These are phyloP conservation scores for Zapus hudsonius DNA, from an alignment of 2,113 vertebrate species.

Conservation along the genomic window DNA sequence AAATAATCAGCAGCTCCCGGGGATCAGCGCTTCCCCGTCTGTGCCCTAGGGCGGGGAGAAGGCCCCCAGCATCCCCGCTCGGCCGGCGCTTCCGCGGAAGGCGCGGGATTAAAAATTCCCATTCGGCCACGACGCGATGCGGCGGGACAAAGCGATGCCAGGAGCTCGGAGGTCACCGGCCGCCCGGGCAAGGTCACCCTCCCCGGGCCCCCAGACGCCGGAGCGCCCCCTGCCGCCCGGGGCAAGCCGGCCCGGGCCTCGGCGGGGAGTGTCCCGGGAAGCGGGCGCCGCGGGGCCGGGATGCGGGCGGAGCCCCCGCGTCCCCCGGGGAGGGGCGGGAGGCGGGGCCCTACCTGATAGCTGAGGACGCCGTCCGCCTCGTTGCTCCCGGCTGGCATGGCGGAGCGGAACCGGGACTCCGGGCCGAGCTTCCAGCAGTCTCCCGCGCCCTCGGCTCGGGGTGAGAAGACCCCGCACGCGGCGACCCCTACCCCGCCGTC, in stretches of 20 bases:
- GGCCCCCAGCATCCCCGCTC: background rate
- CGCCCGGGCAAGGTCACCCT: constrained; percentile 76
- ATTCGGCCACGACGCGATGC: background rate
- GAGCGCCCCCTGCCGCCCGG: constrained; percentile 61
- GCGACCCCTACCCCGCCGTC: constrained; percentile 62
- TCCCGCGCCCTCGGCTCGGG: background rate
- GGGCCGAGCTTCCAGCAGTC: constrained; percentile 32
- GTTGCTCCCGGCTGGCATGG: constrained; percentile 87
- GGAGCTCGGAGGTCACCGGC: constrained; percentile 49
- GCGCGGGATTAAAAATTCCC: constrained; percentile 37
- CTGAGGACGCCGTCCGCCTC: constrained; percentile 90
- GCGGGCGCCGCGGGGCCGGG: constrained; percentile 3
- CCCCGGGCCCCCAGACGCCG: background rate
- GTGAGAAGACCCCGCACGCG: background rate
- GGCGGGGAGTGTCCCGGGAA: constrained; percentile 45
- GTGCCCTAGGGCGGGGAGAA: background rate
- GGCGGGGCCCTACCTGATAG: constrained; percentile 89
- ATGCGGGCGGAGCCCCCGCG: constrained; percentile 61
- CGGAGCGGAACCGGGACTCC: constrained; percentile 37
- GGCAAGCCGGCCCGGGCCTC: constrained; percentile 12
- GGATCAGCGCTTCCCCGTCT: background rate
- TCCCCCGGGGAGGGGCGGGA: constrained; percentile 74
- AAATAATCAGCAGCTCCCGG: background rate
- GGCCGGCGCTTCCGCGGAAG: constrained; percentile 32
- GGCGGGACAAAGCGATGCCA: background rate